Evolutionary conservation across 2,888 invertebrate genomes (phyloP).

Genomic region (Prostheceraeus crozeri): DNA sequence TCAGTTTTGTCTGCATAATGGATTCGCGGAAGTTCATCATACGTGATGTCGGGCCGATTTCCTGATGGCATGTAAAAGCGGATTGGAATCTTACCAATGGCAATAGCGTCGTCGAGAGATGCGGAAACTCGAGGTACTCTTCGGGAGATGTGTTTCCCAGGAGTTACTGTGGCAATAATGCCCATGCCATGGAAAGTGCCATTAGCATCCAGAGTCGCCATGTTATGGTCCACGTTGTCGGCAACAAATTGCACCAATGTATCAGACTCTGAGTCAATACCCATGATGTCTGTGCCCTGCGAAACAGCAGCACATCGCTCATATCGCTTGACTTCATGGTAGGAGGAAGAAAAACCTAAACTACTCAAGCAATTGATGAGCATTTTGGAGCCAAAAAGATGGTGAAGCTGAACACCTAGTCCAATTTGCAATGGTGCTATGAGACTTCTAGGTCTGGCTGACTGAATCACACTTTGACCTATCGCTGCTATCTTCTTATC

Average conservation of each 20-base stretch:
- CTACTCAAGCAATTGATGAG: conserved; percentile 43
- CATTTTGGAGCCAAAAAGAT: conserved; percentile 42
- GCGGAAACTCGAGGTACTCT: conserved; percentile 24
- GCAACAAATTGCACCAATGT: conserved; percentile 42
- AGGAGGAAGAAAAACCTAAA: conserved; percentile 41
- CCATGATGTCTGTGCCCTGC: conserved; percentile 35
- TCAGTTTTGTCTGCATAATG: no score
- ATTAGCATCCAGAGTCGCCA: conserved; percentile 43
- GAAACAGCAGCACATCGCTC: conserved; percentile 41
- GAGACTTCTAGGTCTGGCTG: conserved; percentile 40
- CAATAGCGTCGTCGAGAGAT: no score
- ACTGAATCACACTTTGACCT: conserved; percentile 43
- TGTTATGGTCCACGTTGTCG: conserved; percentile 46
- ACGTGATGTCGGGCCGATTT: no score
- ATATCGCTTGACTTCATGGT: conserved; percentile 3
- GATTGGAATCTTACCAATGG: no score
- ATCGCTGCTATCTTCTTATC: conserved; percentile 40
- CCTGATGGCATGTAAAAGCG: no score
- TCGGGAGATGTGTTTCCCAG: conserved; percentile 38
- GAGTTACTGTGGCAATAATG: conserved; percentile 43
- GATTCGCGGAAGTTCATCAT: no score
- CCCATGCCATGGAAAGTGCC: conserved; percentile 45
- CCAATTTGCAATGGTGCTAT: conserved; percentile 43
- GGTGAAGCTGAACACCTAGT: conserved; percentile 43
- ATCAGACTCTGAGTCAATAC: conserved; percentile 29